Conservation (phyloP, 2,888 invertebrate species). For the Latrodectus elegans region DNA sequence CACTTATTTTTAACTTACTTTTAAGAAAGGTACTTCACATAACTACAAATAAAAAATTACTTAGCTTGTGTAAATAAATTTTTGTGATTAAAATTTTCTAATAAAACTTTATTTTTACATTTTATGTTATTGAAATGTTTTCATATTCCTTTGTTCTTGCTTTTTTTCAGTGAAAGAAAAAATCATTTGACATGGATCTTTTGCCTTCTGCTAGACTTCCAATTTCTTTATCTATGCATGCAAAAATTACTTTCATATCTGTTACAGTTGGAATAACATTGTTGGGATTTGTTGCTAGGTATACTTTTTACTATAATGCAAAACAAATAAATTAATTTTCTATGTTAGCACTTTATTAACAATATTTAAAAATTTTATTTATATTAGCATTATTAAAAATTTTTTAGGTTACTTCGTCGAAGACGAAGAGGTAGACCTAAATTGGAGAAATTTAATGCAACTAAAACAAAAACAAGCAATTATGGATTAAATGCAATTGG, state of each 20-base stretch:
- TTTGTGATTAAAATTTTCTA: too few species aligned
- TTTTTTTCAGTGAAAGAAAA: too few species aligned
- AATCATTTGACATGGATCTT: background rate
- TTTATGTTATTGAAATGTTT: too few species aligned
- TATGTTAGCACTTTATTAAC: background rate
- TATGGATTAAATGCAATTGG: slow-evolving; percentile 39
- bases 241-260: slow-evolving; percentile 83
- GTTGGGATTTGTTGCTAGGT: slow-evolving; percentile 87
- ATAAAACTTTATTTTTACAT: too few species aligned
- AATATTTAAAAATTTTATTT: background rate
- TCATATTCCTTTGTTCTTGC: too few species aligned
- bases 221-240: slow-evolving; percentile 39
- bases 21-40: too few species aligned
- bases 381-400: background rate
- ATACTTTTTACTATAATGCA: slow-evolving; percentile 72
- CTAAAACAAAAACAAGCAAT: slow-evolving; percentile 2
- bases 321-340: background rate
- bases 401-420: slow-evolving; percentile 41
- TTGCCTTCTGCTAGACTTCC: slow-evolving; percentile 16
- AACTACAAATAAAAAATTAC: too few species aligned
- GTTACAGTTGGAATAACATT: slow-evolving; percentile 86
- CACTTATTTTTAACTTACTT: too few species aligned
- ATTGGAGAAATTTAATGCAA: slow-evolving; percentile 1
- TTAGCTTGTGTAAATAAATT: too few species aligned
- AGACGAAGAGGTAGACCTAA: slow-evolving; percentile 36